These are phyloP conservation scores for Drosophila mimetica DNA, from an alignment of 2,888 invertebrate genomes.

Conservation along the genomic window DNA sequence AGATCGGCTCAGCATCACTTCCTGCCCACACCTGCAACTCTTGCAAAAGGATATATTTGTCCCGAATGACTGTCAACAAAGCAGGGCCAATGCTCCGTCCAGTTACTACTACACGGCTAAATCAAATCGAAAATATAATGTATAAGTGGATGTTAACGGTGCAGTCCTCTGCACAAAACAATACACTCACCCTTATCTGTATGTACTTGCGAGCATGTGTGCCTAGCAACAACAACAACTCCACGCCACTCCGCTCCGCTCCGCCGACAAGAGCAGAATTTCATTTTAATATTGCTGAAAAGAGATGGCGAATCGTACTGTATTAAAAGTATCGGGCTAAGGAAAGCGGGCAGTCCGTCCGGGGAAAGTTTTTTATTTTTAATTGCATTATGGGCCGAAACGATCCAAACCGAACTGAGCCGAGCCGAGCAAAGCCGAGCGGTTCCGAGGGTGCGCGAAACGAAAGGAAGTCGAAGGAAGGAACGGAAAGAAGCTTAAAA, in stretches of 20 bases:
- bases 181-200: slow-evolving; percentile 9
- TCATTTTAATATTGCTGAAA: slow-evolving; percentile 22
- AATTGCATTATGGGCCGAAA: slow-evolving; percentile 44
- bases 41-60: not conserved
- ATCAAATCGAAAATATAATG: slow-evolving; percentile 4
- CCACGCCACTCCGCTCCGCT: not conserved
- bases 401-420: slow-evolving; percentile 19
- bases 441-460: slow-evolving; percentile 31
- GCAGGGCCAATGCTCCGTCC: not conserved
- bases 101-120: not conserved
- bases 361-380: slow-evolving; percentile 38
- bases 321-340: slow-evolving; percentile 3
- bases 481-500: slow-evolving; percentile 2
- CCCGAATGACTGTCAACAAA: not conserved
- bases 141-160: not conserved
- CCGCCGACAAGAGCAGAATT: slow-evolving; percentile 6
- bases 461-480: slow-evolving; percentile 11
- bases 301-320: slow-evolving; percentile 13
- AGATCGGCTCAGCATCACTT: not conserved
- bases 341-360: not conserved
- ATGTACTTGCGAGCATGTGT: not conserved
- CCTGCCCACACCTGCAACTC: not conserved
- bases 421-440: slow-evolving; percentile 10
- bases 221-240: slow-evolving; percentile 27
- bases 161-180: slow-evolving; percentile 13